These are phyloP conservation scores for Luffia ferchaultella DNA, from an alignment of 2,888 invertebrate genomes.

Conservation along the genomic window DNA sequence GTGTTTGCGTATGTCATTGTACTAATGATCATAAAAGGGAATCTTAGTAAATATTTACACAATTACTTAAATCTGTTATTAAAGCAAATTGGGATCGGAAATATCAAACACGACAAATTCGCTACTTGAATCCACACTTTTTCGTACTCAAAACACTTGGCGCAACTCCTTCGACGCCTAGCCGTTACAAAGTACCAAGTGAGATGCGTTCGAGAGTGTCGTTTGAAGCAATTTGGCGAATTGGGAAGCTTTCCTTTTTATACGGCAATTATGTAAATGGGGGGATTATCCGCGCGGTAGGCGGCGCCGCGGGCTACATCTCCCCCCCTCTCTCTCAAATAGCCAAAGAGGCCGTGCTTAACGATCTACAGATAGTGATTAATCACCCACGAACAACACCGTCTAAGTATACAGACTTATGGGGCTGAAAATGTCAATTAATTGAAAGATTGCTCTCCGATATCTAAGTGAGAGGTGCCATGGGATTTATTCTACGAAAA, in stretches of 20 bases:
- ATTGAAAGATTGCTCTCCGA: no score
- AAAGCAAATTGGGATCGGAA: no score
- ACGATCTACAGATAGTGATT: slow-evolving; percentile 54
- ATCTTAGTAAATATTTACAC: no score
- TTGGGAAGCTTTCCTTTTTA: slow-evolving; percentile 65
- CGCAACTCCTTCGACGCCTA: neutral
- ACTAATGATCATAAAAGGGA: no score
- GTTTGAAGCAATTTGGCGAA: slow-evolving; percentile 64
- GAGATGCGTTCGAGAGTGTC: slow-evolving; percentile 39
- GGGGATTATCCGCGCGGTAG: slow-evolving; percentile 62
- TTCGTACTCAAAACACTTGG: neutral
- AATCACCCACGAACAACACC: slow-evolving; percentile 48
- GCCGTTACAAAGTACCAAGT: neutral
- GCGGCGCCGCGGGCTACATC: slow-evolving; percentile 50
- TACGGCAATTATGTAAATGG: slow-evolving; percentile 68
- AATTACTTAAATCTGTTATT: no score
- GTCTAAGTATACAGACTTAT: no score
- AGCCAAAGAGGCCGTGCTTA: slow-evolving; percentile 41
- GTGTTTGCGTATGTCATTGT: no score
- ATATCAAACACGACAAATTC: no score
- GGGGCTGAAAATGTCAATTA: no score
- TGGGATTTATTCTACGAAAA: no score
- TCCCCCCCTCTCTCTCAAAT: slow-evolving; percentile 38
- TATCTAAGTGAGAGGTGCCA: no score
- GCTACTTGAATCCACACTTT: no score